Evolutionary conservation across 2,888 invertebrate species (phyloP), one percentile per base, ranked within the genome.

Genomic region (Clistopyga incitator): DNA sequence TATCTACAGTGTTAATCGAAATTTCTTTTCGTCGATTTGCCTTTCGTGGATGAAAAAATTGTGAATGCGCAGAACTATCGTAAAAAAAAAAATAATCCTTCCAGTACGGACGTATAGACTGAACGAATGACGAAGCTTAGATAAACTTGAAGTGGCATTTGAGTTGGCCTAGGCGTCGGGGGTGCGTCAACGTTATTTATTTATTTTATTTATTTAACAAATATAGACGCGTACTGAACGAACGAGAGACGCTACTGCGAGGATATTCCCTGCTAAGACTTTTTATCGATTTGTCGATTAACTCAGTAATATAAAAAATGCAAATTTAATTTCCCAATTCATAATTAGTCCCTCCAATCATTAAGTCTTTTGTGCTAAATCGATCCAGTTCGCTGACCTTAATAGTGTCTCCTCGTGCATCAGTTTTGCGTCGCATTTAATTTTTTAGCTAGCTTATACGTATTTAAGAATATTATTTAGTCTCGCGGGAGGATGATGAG

Each of bases 41-140:
- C 38, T 64, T 64, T 64, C 38, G 38, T 18, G 25, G 18, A 52
- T n/a, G 47, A 68, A 42, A 70, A 70, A 38, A n/a, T 18, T 25
- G 25, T 29, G 13, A 61, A 59, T 38, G 67, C 15, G 65, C 54
- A 13, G 54, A 34, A 52, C 54, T 23, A 81, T 72, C 20, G 54
- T 84, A 11, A 45, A 23, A 54, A 78, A 75, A 75, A 38, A 50
- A 64, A 54, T 29, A 42, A 52, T 42, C 68, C 86, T 87, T 88
- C 84, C 81, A 34, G 88, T 90, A 89, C 89, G 88, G 87, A 88
- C 42, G 61, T 64, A 64, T 90, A 90, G 91, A 91, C 90, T 91
- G 88, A 90, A 88, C 80, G 84, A 88, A 77, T 88, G 83, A 89
- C 85, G 86, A 88, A 86, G 82, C 87, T 88, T 87, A 78, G 87